These are phyloP conservation scores for Monomorium pharaonis DNA, from an alignment of 1,140 invertebrate species.

Conservation along the genomic window DNA sequence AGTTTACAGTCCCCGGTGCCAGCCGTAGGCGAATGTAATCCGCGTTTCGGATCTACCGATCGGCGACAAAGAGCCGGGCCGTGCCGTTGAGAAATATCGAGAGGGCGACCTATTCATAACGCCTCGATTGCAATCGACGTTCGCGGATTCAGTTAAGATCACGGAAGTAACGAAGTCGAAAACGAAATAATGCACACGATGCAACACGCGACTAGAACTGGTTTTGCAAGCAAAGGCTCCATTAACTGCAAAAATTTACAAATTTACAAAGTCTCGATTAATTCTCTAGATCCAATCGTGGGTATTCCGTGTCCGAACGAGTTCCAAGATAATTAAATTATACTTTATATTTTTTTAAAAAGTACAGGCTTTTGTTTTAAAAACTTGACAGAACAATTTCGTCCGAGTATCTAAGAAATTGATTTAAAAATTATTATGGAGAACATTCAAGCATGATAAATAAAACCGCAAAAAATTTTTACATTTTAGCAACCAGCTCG, in stretches of 20 bases:
- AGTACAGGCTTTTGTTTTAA: too few relatives aligned
- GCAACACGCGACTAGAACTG: background rate
- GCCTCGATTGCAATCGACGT: slow-evolving; percentile 62
- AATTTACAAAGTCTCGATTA: slow-evolving; percentile 49
- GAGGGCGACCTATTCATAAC: slow-evolving; percentile 54
- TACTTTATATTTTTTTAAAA: too few relatives aligned
- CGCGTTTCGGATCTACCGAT: slow-evolving; percentile 68
- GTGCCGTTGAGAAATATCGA: slow-evolving; percentile 38
- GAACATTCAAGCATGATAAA: too few relatives aligned
- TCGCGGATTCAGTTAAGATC: slow-evolving; percentile 28
- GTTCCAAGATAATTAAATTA: too few relatives aligned
- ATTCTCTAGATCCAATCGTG: too few relatives aligned
- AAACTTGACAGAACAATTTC: too few relatives aligned
- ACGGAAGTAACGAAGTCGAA: slow-evolving; percentile 57
- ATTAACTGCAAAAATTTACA: slow-evolving; percentile 20
- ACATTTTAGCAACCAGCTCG: too few relatives aligned
- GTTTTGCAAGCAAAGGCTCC: background rate
- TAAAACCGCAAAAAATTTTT: too few relatives aligned
- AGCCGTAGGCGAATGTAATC: slow-evolving; percentile 64
- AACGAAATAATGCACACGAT: background rate
- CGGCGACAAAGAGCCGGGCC: slow-evolving; percentile 59
- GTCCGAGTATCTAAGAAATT: too few relatives aligned
- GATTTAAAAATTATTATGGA: too few relatives aligned
- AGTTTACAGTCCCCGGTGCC: slow-evolving; percentile 60
- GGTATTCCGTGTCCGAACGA: too few relatives aligned